Percentiles rank a stretch among this genome's conserved stretches.
phyloP scores from a whole-genome alignment of 2,797 vertebrate genomes.

The Darevskia nairensis region DNA sequence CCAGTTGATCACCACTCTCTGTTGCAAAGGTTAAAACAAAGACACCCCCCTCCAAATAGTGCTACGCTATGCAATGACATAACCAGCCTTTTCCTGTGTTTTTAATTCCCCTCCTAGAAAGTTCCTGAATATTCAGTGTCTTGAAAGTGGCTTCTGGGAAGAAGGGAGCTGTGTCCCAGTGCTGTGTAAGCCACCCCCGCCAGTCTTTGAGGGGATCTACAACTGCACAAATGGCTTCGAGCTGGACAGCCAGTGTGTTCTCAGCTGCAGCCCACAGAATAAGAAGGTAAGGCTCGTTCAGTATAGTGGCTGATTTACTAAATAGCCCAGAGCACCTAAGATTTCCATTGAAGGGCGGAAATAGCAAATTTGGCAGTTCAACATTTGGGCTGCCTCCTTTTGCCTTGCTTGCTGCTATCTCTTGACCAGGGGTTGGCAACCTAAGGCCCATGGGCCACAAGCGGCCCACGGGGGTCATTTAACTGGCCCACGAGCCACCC shows the following conservation, averaged over 20 bases:
- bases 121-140: slow-evolving; percentile 91
- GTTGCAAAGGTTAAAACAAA: too few relatives aligned
- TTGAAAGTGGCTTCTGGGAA: slow-evolving; percentile 90
- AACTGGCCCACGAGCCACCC: too few relatives aligned
- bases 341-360: background rate
- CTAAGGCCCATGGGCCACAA: too few relatives aligned
- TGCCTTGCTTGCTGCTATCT: background rate
- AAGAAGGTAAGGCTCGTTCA: slow-evolving; percentile 71
- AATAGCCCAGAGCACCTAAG: background rate
- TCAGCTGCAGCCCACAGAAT: slow-evolving; percentile 80
- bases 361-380: background rate
- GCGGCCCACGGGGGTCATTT: too few relatives aligned
- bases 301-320: background rate
- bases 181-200: slow-evolving; percentile 84
- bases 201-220: slow-evolving; percentile 94
- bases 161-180: slow-evolving; percentile 85
- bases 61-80: background rate
- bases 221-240: slow-evolving; percentile 87
- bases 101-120: slow-evolving; percentile 79
- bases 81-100: slow-evolving; percentile 40
- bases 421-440: background rate
- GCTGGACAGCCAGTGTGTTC: slow-evolving; percentile 86
- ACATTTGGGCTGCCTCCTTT: background rate
- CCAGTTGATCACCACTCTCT: too few relatives aligned
- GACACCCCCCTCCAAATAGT: too few relatives aligned